Base-by-base conservation (phyloP, 2,797 vertebrate genomes). In the Pangasius mekongensis region DNA sequence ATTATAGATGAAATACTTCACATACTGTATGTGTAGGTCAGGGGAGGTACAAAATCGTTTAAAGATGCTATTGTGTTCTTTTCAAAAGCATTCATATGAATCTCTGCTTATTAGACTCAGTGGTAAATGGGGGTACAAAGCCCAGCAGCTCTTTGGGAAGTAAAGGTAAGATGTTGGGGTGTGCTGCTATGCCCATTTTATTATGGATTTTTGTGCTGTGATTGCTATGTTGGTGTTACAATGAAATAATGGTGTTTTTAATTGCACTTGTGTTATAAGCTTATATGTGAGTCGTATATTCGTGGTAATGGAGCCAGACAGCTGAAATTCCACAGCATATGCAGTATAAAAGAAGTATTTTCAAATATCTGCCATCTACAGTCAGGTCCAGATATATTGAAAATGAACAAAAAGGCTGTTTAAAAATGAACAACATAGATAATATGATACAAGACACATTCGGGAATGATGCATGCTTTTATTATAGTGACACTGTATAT, bases 81-180 rank as follows among this genome's bases (percentile, higher is more conserved):
- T 86, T 89, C 2, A 83, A 56, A 86, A 83, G 16, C 85, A 64
- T 81, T 84, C 4, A 87, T 60, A 89, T 85, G 1, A 89, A 84
- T 91, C 88, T 92, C 89, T 92, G 88, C 90, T 91, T 87, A 92
- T 86, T 89, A 92, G 91, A 92, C 83, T 91, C 91, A 58, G 89
- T 91, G 85, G 89, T 92, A 78, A 92, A 91, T 92, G 92, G 91
- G 78, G 91, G 83, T 92, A 88, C 87, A 90, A 91, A 91, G 81
- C 84, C 88, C 87, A 90, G 90, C 85, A 89, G 89, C 88, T 92
- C 89, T 85, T 86, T 89, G 58, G 87, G 86, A 90, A 86, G 90
- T 86, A 90, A 91, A 93, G 92, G 92, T 93, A 92, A 92, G 91
- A 85, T 39, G 85, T 56, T 39, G 64, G 85, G 78, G 56, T 87